Base-by-base conservation (phyloP, 2,888 invertebrate genomes). In the Cotesia congregata region DNA sequence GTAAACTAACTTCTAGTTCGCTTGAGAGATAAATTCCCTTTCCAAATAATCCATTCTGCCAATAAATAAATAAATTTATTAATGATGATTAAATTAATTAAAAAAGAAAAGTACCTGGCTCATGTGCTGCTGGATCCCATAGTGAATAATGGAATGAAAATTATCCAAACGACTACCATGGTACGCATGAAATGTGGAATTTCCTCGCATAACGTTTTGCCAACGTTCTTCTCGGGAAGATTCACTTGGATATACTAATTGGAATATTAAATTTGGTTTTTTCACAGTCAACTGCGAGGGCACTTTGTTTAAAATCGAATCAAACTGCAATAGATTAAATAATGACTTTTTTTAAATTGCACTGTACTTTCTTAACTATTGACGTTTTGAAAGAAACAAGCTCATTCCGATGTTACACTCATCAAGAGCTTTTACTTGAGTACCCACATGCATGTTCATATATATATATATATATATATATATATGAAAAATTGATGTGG, bases 131-230 rank as follows among this genome's bases (percentile, higher is more conserved):
- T 94, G 93, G 72, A 96, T 90, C 2, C 96, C 96, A 89, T 94
- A 93, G 89, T 94, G 93, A 74, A 95, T 88, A 81, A 96, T 95
- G 0, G 95, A 94, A 90, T 95, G 94, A 86, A 96, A 95, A 86
- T 95, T 94, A 87, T 95, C 95, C 79, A 96, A 90, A 76, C 94
- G 92, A 86, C 94, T 96, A 50, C 96, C 96, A 87, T 96, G 96
- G 86, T 93, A 96, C 1, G 95, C 96, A 85, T 91, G 92, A 84
- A 94, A 92, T 0, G 93, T 91, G 74, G 90, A 91, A 85, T 91
- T 91, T 75, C 91, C 90, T 83, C 91, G 91, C 5, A 92, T 90
- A 73, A 92, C 83, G 75, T 91, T 91, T 82, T 91, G 91, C 93
- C 93, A 94, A 83, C 91, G 92, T 67, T 90, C 88, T 88, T 94